Base-by-base conservation (phyloP, 2,113 vertebrate species). In the Puntigrus tetrazona region DNA sequence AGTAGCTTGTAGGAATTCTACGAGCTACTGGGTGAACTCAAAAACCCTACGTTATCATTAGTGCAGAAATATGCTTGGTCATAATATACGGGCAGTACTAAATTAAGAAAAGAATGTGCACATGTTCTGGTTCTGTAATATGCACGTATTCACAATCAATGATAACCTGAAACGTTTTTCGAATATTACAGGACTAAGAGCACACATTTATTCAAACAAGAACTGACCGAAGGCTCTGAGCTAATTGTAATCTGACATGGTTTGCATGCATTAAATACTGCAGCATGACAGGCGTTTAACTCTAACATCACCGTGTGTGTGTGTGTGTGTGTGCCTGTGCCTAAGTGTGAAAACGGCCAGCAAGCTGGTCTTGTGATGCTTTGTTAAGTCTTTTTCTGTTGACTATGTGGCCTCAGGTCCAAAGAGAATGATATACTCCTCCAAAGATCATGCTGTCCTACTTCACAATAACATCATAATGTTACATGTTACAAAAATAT, bases 321-420 rank as follows among this genome's bases (percentile, higher is more conserved):
- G 63, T 34, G 59, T 38, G 43, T 25, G 57, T 38, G 31, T 8
- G 52, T 55, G 52, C 20, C 13, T 55, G 77, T 47, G 61, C 50
- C 38, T 61, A 27, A n/a, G 7, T 34, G 36, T 38, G 20, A 41
- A 6, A 41, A n/a, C 4, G 1, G 36, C 67, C 2, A 11, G 77
- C 78, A 29, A 52, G 77, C 70, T 82, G 84, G 86, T 81, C 82
- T 63, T 89, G 74, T 88, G 88, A 90, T 81, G 88, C 89, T 89
- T 88, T 81, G 89, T 63, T 79, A 86, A 88, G 87, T 43, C 20
- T 31, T 72, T 38, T 61, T 61, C 41, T 61, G 76, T 61, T 79
- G 63, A 65, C 43, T 43, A 11, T 38, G 55, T 29, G 4, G 18
- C 29, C 41, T 86, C 10, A 57, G 43, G 45, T 82, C 36, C 25